Base-by-base conservation (phyloP, 2,888 invertebrate species). In the Drosophila nr. fundita region DNA sequence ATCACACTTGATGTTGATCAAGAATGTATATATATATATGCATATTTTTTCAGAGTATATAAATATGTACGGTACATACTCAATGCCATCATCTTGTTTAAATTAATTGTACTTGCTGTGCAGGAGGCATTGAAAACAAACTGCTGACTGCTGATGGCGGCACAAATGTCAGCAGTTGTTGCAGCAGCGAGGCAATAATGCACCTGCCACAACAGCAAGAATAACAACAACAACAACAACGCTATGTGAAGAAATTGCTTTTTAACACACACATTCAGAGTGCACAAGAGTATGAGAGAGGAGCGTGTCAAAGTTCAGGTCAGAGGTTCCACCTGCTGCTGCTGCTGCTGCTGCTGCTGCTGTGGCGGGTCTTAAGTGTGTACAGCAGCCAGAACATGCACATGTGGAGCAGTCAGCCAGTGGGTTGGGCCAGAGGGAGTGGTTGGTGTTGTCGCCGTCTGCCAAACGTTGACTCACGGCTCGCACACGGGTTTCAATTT, bases 401-500 rank as follows among this genome's bases (percentile, higher is more conserved):
- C 78, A 77, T 68, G 68, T 77, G 61, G 52, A 48, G 58, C 54
- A 57, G 57, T 18, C 45, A 48, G 53, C 21, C 42, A 58, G 68
- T 27, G 38, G 29, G 15, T n/a, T 5, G 32, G 11, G 15, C 7
- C 45, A 13, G 13, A 30, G 18, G 4, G 18, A 50, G 30, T 15
- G 18, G 11, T 24, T 18, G 36, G 6, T 63, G 42, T n/a, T 15
- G 48, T 55, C 48, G 57, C 67, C 24, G 54, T 64, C 67, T 69
- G 65, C 32, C 70, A 68, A 63, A 60, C 66, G 64, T 73, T 78
- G 82, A 74, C 68, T 78, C 78, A 73, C 72, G 82, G 68, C 52
- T 71, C 68, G 73, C 73, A 76, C 67, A 73, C 74, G 58, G 75
- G 88, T 78, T 85, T 84, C 84, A 84, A 84, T 84, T 87, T 87